phyloP scores from a whole-genome alignment of 2,888 invertebrate species.

The Idaea dimidiata region DNA sequence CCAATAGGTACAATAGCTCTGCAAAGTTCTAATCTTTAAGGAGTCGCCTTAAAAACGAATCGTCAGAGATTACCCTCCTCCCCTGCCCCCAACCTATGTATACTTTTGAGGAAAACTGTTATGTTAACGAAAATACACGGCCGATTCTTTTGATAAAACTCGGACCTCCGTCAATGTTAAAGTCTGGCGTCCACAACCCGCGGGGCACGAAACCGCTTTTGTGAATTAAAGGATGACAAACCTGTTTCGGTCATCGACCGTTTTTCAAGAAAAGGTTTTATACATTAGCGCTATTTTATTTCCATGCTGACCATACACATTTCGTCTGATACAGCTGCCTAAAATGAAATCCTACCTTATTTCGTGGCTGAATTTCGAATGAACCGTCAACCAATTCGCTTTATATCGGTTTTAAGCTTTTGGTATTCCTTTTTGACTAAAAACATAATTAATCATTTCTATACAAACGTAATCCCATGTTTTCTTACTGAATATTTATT shows the following conservation, averaged over 20 bases:
- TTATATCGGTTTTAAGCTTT: conserved; percentile 14
- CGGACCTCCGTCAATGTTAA: conserved; percentile 32
- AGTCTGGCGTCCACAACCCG: conserved; percentile 23
- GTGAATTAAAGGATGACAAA: conserved; percentile 34
- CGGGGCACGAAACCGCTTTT: conserved; percentile 30
- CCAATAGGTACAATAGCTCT: conserved; percentile 48
- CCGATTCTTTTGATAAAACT: conserved; percentile 33
- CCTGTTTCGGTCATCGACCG: conserved; percentile 19
- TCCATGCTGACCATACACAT: conserved; percentile 10
- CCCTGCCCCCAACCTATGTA: conserved; percentile 8
- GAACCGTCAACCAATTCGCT: conserved; percentile 18
- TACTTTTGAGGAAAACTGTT: conserved; percentile 28
- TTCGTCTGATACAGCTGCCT: conserved; percentile 4
- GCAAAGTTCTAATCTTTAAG: conserved; percentile 48
- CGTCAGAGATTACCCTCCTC: conserved; percentile 43
- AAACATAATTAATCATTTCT: too few species aligned
- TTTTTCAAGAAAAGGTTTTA: conserved; percentile 25
- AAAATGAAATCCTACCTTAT: conserved; percentile 18
- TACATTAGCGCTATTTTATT: conserved; percentile 28
- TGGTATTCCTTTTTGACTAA: too few species aligned
- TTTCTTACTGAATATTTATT: too few species aligned
- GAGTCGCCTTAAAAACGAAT: conserved; percentile 46
- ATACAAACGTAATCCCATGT: too few species aligned
- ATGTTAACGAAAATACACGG: conserved; percentile 31
- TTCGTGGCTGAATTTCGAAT: conserved; percentile 18